Evolutionary conservation across 2,797 vertebrate species (phyloP).

Genomic region (Perodicticus potto): DNA sequence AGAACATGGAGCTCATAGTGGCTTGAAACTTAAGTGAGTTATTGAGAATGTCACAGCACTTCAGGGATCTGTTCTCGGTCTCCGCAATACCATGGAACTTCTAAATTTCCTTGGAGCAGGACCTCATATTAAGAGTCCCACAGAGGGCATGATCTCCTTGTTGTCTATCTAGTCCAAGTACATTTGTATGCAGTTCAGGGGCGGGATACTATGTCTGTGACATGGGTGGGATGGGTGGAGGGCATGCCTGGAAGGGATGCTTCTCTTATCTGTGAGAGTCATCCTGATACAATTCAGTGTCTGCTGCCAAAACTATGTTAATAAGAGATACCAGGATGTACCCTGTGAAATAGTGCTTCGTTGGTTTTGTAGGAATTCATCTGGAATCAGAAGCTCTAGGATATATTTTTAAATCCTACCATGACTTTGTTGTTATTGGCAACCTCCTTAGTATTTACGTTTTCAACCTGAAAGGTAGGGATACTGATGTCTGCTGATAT

Average conservation of each 20-base stretch:
- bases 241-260: neutral
- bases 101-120: neutral
- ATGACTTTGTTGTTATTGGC: neutral
- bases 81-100: neutral
- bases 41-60: neutral
- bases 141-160: neutral
- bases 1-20: neutral
- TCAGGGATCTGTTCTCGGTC: neutral
- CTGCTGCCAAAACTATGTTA: neutral
- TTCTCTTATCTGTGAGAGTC: neutral
- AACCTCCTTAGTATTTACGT: neutral
- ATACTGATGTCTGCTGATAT: neutral
- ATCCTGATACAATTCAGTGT: neutral
- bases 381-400: neutral
- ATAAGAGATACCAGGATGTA: neutral
- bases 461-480: neutral
- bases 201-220: neutral
- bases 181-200: neutral
- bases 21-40: neutral
- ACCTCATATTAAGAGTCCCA: neutral
- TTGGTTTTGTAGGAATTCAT: neutral
- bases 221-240: neutral
- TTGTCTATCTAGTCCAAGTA: neutral
- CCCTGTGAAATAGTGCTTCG: neutral
- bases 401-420: neutral